Conservation (phyloP, 2,888 invertebrate genomes). For the Synanthedon formicaeformis region DNA sequence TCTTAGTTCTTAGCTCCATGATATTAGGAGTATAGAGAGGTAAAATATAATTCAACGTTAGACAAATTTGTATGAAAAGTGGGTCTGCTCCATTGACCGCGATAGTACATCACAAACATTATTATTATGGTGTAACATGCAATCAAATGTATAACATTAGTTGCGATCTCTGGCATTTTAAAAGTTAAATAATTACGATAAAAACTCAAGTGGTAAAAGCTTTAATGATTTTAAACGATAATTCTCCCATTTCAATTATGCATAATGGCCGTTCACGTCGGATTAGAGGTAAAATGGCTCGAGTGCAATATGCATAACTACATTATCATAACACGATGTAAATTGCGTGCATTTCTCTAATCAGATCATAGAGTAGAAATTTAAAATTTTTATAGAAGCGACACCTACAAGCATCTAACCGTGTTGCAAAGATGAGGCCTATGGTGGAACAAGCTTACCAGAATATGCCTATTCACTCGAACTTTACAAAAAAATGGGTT, state of each 20-base stretch:
- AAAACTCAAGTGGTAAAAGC: not conserved
- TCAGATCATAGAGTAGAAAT: conserved; percentile 32
- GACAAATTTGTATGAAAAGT: too few relatives aligned
- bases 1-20: too few relatives aligned
- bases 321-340: conserved; percentile 50
- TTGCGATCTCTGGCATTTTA: too few relatives aligned
- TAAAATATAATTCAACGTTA: too few relatives aligned
- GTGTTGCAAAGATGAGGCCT: too few relatives aligned
- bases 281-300: conserved; percentile 6
- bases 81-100: too few relatives aligned
- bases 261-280: conserved; percentile 24
- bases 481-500: too few relatives aligned
- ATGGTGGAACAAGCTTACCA: too few relatives aligned
- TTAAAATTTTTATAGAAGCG: not conserved
- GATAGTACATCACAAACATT: not conserved
- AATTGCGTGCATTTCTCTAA: conserved; percentile 50
- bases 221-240: conserved; percentile 5
- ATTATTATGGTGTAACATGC: not conserved
- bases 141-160: not conserved
- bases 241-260: conserved; percentile 28
- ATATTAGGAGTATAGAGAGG: too few relatives aligned
- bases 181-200: too few relatives aligned
- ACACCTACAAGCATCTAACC: too few relatives aligned
- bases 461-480: too few relatives aligned
- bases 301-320: conserved; percentile 47